These are phyloP conservation scores for Thalassoma bifasciatum DNA, from an alignment of 2,113 vertebrate genomes.

Conservation along the genomic window DNA sequence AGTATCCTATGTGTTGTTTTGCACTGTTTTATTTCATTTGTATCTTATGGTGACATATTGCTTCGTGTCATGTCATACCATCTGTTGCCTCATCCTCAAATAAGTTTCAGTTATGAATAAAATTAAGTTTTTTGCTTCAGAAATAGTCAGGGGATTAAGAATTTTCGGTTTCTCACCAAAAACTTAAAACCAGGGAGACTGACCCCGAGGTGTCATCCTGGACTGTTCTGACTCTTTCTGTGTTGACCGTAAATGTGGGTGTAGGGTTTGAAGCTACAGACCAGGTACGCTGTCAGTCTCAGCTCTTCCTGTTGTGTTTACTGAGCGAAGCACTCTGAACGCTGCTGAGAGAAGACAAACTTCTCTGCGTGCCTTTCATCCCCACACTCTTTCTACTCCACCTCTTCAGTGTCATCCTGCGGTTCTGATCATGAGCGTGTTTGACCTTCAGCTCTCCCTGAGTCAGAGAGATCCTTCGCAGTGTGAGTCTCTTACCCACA, in stretches of 20 bases:
- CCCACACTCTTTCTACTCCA: conserved; percentile 40
- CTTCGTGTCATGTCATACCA: no score
- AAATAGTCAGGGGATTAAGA: no score
- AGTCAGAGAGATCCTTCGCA: conserved; percentile 80
- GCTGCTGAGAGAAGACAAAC: conserved; percentile 28
- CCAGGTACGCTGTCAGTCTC: no score
- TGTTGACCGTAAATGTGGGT: neutral
- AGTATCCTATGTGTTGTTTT: no score
- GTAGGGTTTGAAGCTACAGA: neutral
- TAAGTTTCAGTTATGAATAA: no score
- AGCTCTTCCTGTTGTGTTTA: conserved; percentile 29
- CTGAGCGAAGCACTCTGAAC: conserved; percentile 5
- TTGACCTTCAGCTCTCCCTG: conserved; percentile 81
- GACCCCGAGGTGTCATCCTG: neutral
- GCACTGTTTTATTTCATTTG: no score
- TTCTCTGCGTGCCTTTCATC: conserved; percentile 31
- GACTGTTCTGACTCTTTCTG: neutral
- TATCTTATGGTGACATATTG: no score
- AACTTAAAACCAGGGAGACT: neutral
- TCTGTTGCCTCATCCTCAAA: no score
- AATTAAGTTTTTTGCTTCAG: no score
- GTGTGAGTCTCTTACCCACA: conserved; percentile 77
- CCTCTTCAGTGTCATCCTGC: conserved; percentile 60
- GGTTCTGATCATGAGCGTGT: conserved; percentile 75
- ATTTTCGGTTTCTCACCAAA: no score